Evolutionary conservation across 1,140 invertebrate genomes (phyloP).

Genomic region (Leguminivora glycinivorella): DNA sequence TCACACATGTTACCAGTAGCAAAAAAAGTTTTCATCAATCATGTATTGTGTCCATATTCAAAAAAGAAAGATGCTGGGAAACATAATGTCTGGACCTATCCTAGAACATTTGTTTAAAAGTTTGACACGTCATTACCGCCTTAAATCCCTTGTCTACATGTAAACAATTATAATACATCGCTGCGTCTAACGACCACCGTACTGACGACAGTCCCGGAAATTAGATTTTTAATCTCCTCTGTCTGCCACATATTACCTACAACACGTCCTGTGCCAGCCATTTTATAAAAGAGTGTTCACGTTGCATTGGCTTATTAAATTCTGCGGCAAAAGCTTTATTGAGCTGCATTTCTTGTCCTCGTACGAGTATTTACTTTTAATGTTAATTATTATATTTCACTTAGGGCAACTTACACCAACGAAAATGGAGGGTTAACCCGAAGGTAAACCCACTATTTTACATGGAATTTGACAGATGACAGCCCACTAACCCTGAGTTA

Average conservation of each 20-base stretch:
- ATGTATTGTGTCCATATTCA: too few relatives aligned
- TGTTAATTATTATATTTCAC: too few relatives aligned
- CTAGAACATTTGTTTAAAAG: not conserved
- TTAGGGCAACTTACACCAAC: too few relatives aligned
- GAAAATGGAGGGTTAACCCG: too few relatives aligned
- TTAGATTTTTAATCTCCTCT: slow-evolving; percentile 25
- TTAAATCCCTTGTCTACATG: not conserved
- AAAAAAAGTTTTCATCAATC: too few relatives aligned
- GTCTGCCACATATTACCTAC: slow-evolving; percentile 24
- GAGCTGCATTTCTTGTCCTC: not conserved
- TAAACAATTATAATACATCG: slow-evolving; percentile 2
- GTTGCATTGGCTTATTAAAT: slow-evolving; percentile 20
- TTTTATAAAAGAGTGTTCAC: slow-evolving; percentile 14
- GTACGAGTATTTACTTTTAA: not conserved
- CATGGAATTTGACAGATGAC: too few relatives aligned
- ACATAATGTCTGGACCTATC: too few relatives aligned
- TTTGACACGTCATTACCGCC: not conserved
- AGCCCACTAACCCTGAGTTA: too few relatives aligned
- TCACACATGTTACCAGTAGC: too few relatives aligned
- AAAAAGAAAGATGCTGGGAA: too few relatives aligned
- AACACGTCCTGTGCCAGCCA: slow-evolving; percentile 16
- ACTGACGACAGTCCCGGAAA: slow-evolving; percentile 13
- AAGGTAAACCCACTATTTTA: too few relatives aligned
- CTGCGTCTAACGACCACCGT: slow-evolving; percentile 11
- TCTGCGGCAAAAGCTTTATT: not conserved